Percentiles rank a stretch among this genome's conserved stretches.
These are phyloP conservation scores for Brenthis daphne DNA, from an alignment of 2,888 invertebrate genomes.

Conservation along the genomic window DNA sequence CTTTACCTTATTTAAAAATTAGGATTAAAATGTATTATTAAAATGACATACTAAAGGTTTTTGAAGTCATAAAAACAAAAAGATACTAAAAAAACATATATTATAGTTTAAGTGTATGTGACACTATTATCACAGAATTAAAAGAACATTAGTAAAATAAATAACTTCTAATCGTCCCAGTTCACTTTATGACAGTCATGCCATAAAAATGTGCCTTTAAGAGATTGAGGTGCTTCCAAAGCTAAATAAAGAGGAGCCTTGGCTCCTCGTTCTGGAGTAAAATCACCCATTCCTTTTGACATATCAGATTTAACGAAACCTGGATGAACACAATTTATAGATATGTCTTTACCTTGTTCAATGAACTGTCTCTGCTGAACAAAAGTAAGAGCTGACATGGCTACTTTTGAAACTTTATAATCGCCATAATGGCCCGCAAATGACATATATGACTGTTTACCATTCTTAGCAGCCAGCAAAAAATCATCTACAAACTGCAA, in stretches of 20 bases:
- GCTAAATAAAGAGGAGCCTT: slow-evolving; percentile 71
- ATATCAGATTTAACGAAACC: slow-evolving; percentile 78
- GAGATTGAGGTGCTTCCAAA: slow-evolving; percentile 70
- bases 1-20: too few species aligned
- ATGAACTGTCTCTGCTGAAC: slow-evolving; percentile 72
- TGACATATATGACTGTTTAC: slow-evolving; percentile 64
- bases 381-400: slow-evolving; percentile 74
- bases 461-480: slow-evolving; percentile 78
- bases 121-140: slow-evolving; percentile 77
- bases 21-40: neutral
- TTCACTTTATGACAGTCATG: slow-evolving; percentile 77
- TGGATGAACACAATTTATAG: slow-evolving; percentile 76
- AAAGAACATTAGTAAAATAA: slow-evolving; percentile 61
- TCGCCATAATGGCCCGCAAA: slow-evolving; percentile 76
- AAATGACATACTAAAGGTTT: slow-evolving; percentile 8
- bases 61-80: slow-evolving; percentile 29
- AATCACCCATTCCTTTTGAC: slow-evolving; percentile 78
- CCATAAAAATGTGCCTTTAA: slow-evolving; percentile 76
- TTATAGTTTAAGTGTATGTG: slow-evolving; percentile 73
- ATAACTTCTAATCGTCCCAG: slow-evolving; percentile 73
- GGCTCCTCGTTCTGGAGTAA: slow-evolving; percentile 72
- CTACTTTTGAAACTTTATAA: slow-evolving; percentile 78
- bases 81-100: slow-evolving; percentile 61
- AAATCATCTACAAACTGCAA: slow-evolving; percentile 81
- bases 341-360: slow-evolving; percentile 76